Base-by-base conservation (phyloP, 2,888 invertebrate species). In the Entomobrya proxima region DNA sequence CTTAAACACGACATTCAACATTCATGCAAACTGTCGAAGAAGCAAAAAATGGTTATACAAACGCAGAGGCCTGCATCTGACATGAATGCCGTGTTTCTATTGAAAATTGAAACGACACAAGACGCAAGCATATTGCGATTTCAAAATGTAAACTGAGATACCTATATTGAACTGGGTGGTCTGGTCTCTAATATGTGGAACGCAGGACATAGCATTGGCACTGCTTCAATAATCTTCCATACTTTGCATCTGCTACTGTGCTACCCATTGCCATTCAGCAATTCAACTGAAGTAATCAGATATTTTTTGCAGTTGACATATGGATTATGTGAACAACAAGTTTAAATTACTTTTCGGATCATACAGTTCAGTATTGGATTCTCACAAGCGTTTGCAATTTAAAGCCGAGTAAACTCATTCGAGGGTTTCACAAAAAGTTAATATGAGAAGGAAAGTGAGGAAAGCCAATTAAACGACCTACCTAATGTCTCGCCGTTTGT, bases 331-430 rank as follows among this genome's bases (percentile, higher is more conserved):
- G 47, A 30, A 75, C 47, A 74, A 50, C 30, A 13, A 40, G 44
- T 75, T 64, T 35, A 75, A 82, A 82, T 82, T 40, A 50, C 61
- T 74, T 61, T 79, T 79, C 35, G 15, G 7, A 44, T 27, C 44
- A 79, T 64, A 76, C 27, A 35, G 77, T 64, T 64, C 61, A 61
- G 47, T 64, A 27, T 6, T 37, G 35, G 7, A 37, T 37, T 21
- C 18, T 37, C 18, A 64, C 35, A 64, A n/a, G n/a, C n/a, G n/a
- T n/a, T n/a, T n/a, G n/a, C n/a, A n/a, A n/a, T n/a, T n/a, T n/a
- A n/a, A n/a, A n/a, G n/a, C n/a, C n/a, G n/a, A n/a, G n/a, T n/a
- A n/a, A n/a, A n/a, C n/a, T n/a, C n/a, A n/a, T n/a, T n/a, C n/a
- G n/a, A n/a, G n/a, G n/a, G n/a, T n/a, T n/a, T n/a, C n/a, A n/a